These are phyloP conservation scores for Vesta saturnalis DNA, from an alignment of 2,888 invertebrate species.

Conservation along the genomic window DNA sequence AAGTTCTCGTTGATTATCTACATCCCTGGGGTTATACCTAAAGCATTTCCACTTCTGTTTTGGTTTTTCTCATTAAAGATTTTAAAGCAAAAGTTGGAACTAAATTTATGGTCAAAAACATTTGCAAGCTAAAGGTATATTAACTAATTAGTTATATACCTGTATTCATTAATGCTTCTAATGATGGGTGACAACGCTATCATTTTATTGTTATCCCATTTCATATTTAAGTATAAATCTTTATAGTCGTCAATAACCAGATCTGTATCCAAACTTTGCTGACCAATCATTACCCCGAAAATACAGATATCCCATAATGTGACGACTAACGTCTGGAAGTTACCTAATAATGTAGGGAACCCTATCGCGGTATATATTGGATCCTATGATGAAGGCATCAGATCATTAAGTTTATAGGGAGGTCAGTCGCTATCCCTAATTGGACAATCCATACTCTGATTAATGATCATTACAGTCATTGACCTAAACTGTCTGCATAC, in stretches of 20 bases:
- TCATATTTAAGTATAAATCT: too few species aligned
- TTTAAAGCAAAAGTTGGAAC: constrained; percentile 8
- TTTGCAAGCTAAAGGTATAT: neutral
- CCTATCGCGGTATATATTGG: constrained; percentile 36
- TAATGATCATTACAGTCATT: constrained; percentile 19
- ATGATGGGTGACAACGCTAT: too few species aligned
- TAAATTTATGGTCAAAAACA: neutral
- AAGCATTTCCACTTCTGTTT: constrained; percentile 31
- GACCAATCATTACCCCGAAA: constrained; percentile 25
- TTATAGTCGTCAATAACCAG: constrained; percentile 20
- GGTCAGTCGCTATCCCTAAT: constrained; percentile 22
- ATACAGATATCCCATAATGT: constrained; percentile 27
- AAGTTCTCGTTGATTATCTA: constrained; percentile 47
- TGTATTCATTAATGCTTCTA: too few species aligned
- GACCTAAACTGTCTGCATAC: neutral
- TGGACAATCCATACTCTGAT: constrained; percentile 27
- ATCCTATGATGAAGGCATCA: constrained; percentile 40
- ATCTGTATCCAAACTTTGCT: constrained; percentile 25
- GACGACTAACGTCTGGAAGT: constrained; percentile 19
- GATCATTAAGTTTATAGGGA: constrained; percentile 43
- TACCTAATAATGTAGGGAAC: constrained; percentile 29
- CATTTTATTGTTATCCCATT: too few species aligned
- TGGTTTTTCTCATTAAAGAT: constrained; percentile 32
- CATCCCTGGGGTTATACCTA: constrained; percentile 40
- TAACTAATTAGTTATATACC: too few species aligned